Base-by-base conservation (phyloP, 2,888 invertebrate species). In the Catocala nupta region DNA sequence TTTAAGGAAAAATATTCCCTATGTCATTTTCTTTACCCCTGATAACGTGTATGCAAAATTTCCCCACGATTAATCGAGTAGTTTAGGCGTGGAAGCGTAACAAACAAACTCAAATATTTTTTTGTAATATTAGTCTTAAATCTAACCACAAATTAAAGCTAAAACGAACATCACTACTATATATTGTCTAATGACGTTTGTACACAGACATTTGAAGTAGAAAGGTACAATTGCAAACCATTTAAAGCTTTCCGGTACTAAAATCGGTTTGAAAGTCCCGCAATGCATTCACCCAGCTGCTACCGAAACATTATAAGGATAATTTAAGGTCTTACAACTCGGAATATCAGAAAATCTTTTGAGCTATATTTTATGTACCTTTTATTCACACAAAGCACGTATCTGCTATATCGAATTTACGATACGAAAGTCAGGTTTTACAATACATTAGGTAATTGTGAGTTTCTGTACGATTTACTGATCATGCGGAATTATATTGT, bases 381-480 rank as follows among this genome's bases (percentile, higher is more conserved):
- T 48, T 59, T 72, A 64, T 59, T 55, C 8, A 75, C 48, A 68
- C 78, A 57, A 63, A 78, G 67, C 75, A 75, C 78, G 78, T 78
- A 63, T 39, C 42, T 61, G n/a, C 48, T 55, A 59, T 65, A 61
- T 54, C 59, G 60, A 64, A 75, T 75, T 70, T 75, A 78, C 59
- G 73, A 78, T 59, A 58, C 49, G 12, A 72, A 70, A 70, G 47
- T 71, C 66, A 63, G 60, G 64, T 63, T 75, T 72, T 68, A 75
- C 78, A 75, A 70, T 65, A 78, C 78, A 75, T 75, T 71, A 75
- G 59, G 67, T 77, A 75, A 77, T 77, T 71, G 67, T 64, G 56
- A 61, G 65, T 64, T 66, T 75, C 61, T 63, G 45, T 70, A 43
- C 61, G 63, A 68, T 66, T 60, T 63, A 47, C 63, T 61, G 51